A percentile compares a stretch with the other conserved stretches of the same genome.
Conservation (phyloP, 2,113 vertebrate species). For the Prunella fulvescens region DNA sequence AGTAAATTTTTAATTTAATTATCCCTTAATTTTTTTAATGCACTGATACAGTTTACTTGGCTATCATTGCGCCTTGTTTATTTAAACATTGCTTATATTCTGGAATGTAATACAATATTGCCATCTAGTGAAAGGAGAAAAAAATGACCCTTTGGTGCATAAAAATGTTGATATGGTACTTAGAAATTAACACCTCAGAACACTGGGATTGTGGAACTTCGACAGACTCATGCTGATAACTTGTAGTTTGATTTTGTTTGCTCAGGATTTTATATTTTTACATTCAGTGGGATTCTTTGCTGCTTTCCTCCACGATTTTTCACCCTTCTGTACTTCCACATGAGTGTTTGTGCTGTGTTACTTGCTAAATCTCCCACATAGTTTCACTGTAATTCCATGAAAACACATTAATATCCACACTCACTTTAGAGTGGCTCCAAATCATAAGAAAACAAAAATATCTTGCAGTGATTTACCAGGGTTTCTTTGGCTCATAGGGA, state of each 20-base stretch:
- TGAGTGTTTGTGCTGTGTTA: not conserved
- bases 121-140: slow-evolving; percentile 54
- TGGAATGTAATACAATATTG: slow-evolving; percentile 33
- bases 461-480: not conserved
- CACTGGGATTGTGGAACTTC: not conserved
- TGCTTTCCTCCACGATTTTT: not conserved
- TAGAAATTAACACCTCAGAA: not conserved
- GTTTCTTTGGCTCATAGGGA: not conserved
- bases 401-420: not conserved
- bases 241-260: not conserved
- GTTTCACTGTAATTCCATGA: not conserved
- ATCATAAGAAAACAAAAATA: not conserved
- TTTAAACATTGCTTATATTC: not conserved
- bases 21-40: not conserved
- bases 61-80: not conserved
- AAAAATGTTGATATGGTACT: not conserved
- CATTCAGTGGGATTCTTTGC: not conserved
- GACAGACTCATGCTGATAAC: not conserved
- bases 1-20: not conserved
- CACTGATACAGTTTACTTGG: not conserved
- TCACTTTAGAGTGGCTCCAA: not conserved
- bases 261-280: not conserved
- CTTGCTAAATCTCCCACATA: not conserved
- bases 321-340: not conserved
- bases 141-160: not conserved